Conservation (phyloP, 2,888 invertebrate genomes). For the Rotaria sp. region DNA sequence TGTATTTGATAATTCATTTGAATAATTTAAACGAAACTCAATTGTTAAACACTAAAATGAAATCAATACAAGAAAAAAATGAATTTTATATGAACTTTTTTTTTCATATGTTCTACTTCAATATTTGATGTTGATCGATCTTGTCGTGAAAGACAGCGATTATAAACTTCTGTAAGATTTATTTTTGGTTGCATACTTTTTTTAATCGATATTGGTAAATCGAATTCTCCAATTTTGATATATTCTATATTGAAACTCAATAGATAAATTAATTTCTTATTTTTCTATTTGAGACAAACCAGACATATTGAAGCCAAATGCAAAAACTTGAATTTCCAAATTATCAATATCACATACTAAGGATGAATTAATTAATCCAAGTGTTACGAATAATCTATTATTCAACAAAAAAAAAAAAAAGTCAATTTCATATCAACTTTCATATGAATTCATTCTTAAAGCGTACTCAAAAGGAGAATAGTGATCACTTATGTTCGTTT, state of each 20-base stretch:
- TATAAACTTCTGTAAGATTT: not conserved
- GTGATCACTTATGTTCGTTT: too few relatives aligned
- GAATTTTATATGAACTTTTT: not conserved
- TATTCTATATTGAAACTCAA: not conserved
- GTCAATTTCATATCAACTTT: too few relatives aligned
- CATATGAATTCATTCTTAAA: too few relatives aligned
- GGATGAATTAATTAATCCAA: not conserved
- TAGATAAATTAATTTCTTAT: not conserved
- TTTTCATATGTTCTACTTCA: not conserved
- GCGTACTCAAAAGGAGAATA: too few relatives aligned
- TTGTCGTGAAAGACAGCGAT: not conserved
- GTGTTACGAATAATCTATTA: slow-evolving; percentile 5
- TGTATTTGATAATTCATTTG: not conserved
- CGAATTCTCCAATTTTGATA: not conserved
- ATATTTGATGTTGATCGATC: not conserved
- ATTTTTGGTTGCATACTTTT: not conserved
- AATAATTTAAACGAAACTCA: not conserved
- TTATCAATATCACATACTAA: not conserved
- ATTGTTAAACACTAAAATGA: not conserved
- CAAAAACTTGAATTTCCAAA: not conserved
- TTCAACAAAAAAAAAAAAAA: too few relatives aligned
- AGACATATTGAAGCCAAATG: not conserved
- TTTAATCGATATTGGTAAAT: not conserved
- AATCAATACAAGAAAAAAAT: not conserved
- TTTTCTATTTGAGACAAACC: not conserved